Conservation (phyloP, 1,140 invertebrate species). For the Danaus melanippus region DNA sequence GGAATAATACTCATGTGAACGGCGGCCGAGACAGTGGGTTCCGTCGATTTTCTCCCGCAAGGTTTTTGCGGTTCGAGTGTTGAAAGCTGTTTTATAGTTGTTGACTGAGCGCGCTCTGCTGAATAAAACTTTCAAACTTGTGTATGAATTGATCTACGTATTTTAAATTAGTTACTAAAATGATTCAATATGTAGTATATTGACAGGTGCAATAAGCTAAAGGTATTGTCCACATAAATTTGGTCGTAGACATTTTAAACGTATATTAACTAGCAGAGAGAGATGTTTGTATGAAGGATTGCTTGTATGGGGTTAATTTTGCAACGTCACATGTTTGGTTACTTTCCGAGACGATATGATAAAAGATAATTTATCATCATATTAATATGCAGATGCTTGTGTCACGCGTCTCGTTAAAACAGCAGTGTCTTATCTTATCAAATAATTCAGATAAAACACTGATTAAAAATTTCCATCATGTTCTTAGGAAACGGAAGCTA, state of each 20-base stretch:
- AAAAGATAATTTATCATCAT: slow-evolving; percentile 39
- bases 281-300: no score
- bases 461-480: slow-evolving; percentile 55
- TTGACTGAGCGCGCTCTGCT: slow-evolving; percentile 4
- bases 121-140: no score
- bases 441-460: slow-evolving; percentile 41
- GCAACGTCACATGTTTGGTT: slow-evolving; percentile 25
- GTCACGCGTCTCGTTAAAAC: slow-evolving; percentile 43
- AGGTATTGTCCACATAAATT: no score
- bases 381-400: slow-evolving; percentile 39
- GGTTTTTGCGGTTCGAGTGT: slow-evolving; percentile 24
- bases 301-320: no score
- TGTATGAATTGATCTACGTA: no score
- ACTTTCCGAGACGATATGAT: slow-evolving; percentile 40
- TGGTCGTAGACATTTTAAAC: no score
- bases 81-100: slow-evolving; percentile 17
- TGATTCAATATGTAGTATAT: no score
- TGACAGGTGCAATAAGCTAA: no score
- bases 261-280: no score
- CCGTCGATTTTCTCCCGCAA: slow-evolving; percentile 35
- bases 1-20: slow-evolving; percentile 54
- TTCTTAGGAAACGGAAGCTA: background rate
- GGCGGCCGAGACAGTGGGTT: slow-evolving; percentile 11
- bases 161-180: no score
- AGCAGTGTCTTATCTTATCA: slow-evolving; percentile 60